Percentiles rank a stretch among this genome's conserved stretches.
These are phyloP conservation scores for Microplitis mediator DNA, from an alignment of 1,140 invertebrate species.

Conservation along the genomic window DNA sequence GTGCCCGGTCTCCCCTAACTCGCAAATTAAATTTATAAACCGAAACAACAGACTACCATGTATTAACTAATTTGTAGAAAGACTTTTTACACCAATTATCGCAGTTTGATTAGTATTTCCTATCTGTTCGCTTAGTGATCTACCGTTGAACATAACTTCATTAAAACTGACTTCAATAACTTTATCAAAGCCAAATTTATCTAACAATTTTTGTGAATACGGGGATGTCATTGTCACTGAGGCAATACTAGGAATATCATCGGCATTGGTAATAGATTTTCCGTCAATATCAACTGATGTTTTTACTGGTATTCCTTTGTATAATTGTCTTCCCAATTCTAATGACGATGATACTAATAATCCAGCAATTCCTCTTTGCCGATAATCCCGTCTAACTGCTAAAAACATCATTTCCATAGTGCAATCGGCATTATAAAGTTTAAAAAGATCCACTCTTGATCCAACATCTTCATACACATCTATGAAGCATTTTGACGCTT, in stretches of 20 bases:
- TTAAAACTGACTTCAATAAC: conserved; percentile 58
- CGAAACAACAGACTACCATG: too few species aligned
- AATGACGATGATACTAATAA: conserved; percentile 62
- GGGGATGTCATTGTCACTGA: conserved; percentile 66
- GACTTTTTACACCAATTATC: conserved; percentile 49
- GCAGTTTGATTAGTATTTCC: conserved; percentile 46
- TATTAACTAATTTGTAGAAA: conserved; percentile 26
- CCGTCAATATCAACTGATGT: conserved; percentile 38
- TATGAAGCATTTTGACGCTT: conserved; percentile 62
- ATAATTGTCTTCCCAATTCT: conserved; percentile 62
- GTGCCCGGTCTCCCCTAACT: too few species aligned
- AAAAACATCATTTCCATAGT: conserved; percentile 72
- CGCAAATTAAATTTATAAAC: too few species aligned
- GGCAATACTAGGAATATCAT: conserved; percentile 62
- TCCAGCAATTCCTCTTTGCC: conserved; percentile 63
- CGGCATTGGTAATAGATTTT: conserved; percentile 54
- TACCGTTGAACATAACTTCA: conserved; percentile 63
- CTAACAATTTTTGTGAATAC: conserved; percentile 65
- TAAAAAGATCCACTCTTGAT: conserved; percentile 65
- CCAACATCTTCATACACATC: conserved; percentile 69
- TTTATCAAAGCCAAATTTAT: conserved; percentile 62
- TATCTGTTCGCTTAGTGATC: conserved; percentile 64
- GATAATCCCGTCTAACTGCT: conserved; percentile 61
- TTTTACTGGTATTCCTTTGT: conserved; percentile 58
- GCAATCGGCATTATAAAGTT: conserved; percentile 66